Evolutionary conservation across 2,888 invertebrate species (phyloP), one percentile per base, ranked within the genome.

Genomic region (Heliconius aoede): DNA sequence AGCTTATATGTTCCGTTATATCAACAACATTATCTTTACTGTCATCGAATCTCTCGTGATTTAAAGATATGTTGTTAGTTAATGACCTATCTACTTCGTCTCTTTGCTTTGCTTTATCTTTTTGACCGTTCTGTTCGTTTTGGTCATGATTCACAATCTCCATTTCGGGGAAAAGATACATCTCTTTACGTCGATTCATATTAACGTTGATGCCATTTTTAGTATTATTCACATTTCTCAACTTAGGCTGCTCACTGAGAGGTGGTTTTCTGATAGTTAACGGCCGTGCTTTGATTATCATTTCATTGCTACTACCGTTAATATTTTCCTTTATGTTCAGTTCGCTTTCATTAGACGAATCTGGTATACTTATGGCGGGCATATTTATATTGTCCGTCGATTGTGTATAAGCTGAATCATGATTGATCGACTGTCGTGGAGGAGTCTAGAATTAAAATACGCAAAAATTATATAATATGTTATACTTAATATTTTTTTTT

Each of bases 181-280:
- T 97, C 90, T 97, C 97, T 84, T 97, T 97, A 78, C 97, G 94
- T 74, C 97, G 93, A 83, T 96, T 96, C 84, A 96, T 96, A 83
- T 95, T 96, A 81, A 96, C 95, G 85, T 96, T 96, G 67, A 97
- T 95, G 76, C 96, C 95, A 78, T 95, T 95, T 80, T 95, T 93
- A 68, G 95, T 89, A 58, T 87, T 91, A 78, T 92, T 95, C 81
- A 96, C 89, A 76, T 95, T 95, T 87, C 97, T 95, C 72, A 97
- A 91, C 85, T 97, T 96, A 5, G 97, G 97, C 84, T 97, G 97
- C 86, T 97, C 97, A 82, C 96, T 96, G 64, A 97, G 89, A n/a
- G 97, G 96, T 83, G 97, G 97, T 88, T 98, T 98, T 90, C 97
- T 96, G 80, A 98, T 96, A 67, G 97, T 97, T 79, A 98, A 89